Evolutionary conservation across 2,888 invertebrate genomes (phyloP).

Genomic region (Antheraea assamensis): DNA sequence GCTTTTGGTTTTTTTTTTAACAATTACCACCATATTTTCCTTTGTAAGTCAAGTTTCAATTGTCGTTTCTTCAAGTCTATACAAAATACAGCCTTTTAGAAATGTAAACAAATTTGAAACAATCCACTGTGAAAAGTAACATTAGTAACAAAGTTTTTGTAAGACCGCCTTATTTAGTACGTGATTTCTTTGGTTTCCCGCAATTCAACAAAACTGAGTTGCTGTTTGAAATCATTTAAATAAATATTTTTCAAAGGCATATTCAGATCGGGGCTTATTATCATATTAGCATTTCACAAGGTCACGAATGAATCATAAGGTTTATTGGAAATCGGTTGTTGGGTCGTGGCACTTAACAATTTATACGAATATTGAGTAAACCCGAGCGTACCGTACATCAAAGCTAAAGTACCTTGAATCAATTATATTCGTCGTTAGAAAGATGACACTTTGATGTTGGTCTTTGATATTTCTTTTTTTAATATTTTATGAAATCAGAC

Average conservation of each 20-base stretch:
- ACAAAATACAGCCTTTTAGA: background rate
- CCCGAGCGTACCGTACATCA: constrained; percentile 33
- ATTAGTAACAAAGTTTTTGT: background rate
- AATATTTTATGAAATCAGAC: background rate
- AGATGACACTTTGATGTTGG: constrained; percentile 39
- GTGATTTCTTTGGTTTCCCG: constrained; percentile 15
- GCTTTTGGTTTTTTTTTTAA: background rate
- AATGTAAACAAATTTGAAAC: background rate
- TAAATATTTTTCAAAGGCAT: constrained; percentile 22
- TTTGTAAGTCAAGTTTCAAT: background rate
- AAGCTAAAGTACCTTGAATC: constrained; percentile 31
- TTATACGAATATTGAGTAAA: constrained; percentile 38
- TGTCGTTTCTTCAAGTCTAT: background rate
- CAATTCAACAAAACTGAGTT: constrained; percentile 13
- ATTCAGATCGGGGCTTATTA: constrained; percentile 16
- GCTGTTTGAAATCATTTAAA: constrained; percentile 16
- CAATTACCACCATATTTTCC: background rate
- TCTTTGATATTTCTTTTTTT: constrained; percentile 18
- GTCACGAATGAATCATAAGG: constrained; percentile 31
- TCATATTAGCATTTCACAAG: constrained; percentile 22
- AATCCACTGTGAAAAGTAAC: background rate
- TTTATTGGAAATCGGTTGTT: constrained; percentile 37
- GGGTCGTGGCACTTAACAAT: constrained; percentile 28
- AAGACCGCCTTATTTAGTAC: constrained; percentile 24
- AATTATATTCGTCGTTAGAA: constrained; percentile 40